Conservation (phyloP, 2,797 vertebrate species). For the Hydrolagus colliei region DNA sequence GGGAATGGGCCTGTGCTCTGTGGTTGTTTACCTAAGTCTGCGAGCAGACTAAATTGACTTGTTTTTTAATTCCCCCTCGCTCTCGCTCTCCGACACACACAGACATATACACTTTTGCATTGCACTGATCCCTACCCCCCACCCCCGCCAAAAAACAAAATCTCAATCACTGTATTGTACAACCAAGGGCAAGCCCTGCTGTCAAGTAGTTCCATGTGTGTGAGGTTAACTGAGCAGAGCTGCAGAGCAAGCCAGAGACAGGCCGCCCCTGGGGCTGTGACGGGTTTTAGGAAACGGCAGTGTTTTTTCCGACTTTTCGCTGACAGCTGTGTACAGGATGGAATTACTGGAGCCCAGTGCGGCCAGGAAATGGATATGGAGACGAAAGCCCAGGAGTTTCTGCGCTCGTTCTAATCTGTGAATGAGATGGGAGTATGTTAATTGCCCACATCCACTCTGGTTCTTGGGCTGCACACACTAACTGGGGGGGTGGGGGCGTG, state of each 20-base stretch:
- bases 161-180: neutral
- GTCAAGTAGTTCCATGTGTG: neutral
- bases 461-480: too few species aligned
- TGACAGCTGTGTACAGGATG: neutral
- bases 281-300: neutral
- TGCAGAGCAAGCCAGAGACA: neutral
- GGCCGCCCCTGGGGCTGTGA: neutral
- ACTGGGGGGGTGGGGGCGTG: too few species aligned
- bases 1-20: neutral
- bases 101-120: too few species aligned
- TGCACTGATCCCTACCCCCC: too few species aligned
- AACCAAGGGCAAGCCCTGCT: neutral
- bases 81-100: too few species aligned
- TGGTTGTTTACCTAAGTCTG: neutral
- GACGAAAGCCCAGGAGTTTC: too few species aligned
- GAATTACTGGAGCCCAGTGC: neutral
- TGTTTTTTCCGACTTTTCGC: neutral
- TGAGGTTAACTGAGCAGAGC: neutral
- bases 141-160: too few species aligned
- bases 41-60: neutral
- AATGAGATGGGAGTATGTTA: too few species aligned
- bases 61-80: too few species aligned
- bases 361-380: neutral
- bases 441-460: too few species aligned
- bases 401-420: too few species aligned